phyloP scores from a whole-genome alignment of 2,113 vertebrate genomes.

The Menidia beryllina region DNA sequence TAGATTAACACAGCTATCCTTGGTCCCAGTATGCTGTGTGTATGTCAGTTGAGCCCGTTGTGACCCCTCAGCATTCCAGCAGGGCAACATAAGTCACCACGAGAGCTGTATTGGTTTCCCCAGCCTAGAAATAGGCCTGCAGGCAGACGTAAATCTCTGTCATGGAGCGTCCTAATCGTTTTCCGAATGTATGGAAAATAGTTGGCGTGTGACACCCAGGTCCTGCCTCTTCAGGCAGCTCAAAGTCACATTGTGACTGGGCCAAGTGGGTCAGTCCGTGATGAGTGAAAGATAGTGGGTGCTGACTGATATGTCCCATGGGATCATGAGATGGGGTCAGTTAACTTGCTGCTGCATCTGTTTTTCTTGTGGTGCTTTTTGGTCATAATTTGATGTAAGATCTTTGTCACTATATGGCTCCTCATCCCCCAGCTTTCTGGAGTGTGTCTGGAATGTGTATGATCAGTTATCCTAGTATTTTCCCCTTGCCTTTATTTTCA shows the following conservation, averaged over 20 bases:
- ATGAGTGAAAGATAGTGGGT: slow-evolving; percentile 53
- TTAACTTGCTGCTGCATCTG: slow-evolving; percentile 25
- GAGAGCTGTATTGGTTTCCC: slow-evolving; percentile 59
- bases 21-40: slow-evolving; percentile 31
- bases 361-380: slow-evolving; percentile 55
- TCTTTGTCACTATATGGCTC: slow-evolving; percentile 41
- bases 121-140: slow-evolving; percentile 56
- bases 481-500: slow-evolving; percentile 44
- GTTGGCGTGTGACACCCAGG: slow-evolving; percentile 44
- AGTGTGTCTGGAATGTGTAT: slow-evolving; percentile 21
- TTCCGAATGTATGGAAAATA: slow-evolving; percentile 72
- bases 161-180: slow-evolving; percentile 31
- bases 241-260: slow-evolving; percentile 28
- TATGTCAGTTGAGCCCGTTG: slow-evolving; percentile 36
- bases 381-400: slow-evolving; percentile 19
- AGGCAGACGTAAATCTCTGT: slow-evolving; percentile 61
- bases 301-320: slow-evolving; percentile 50
- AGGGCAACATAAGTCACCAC: slow-evolving; percentile 37
- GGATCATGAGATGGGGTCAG: slow-evolving; percentile 27
- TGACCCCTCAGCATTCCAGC: slow-evolving; percentile 62
- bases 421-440: slow-evolving; percentile 44
- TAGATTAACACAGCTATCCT: slow-evolving; percentile 67
- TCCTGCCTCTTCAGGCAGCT: slow-evolving; percentile 19
- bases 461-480: slow-evolving; percentile 50
- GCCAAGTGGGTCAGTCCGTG: slow-evolving; percentile 66